Percentiles rank a stretch among this genome's conserved stretches.
phyloP scores from a whole-genome alignment of 2,888 invertebrate genomes.

The Drosophila putrida region DNA sequence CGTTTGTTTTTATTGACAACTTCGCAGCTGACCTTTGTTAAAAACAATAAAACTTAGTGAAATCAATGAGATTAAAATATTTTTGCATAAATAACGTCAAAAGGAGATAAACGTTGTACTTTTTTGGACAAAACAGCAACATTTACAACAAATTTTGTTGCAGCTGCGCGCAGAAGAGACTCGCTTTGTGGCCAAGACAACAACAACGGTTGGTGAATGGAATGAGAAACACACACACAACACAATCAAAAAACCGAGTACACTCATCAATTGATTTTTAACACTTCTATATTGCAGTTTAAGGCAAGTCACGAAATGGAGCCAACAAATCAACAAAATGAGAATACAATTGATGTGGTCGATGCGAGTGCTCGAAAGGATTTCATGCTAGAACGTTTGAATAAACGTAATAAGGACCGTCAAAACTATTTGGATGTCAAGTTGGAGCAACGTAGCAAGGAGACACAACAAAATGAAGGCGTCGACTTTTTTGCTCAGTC shows the following conservation, averaged over 20 bases:
- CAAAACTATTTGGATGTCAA: slow-evolving; percentile 84
- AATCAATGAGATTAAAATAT: not conserved
- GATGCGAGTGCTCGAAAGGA: slow-evolving; percentile 74
- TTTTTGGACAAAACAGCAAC: not conserved
- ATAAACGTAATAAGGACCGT: slow-evolving; percentile 85
- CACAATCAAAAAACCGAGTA: slow-evolving; percentile 7
- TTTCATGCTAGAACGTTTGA: slow-evolving; percentile 81
- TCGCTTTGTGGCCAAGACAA: slow-evolving; percentile 13
- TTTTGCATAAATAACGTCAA: slow-evolving; percentile 27
- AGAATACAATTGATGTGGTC: slow-evolving; percentile 44
- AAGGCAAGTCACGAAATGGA: slow-evolving; percentile 50
- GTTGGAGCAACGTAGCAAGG: slow-evolving; percentile 82
- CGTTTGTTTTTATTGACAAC: slow-evolving; percentile 39
- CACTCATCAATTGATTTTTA: slow-evolving; percentile 69
- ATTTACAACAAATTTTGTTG: slow-evolving; percentile 20
- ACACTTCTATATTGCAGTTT: slow-evolving; percentile 42
- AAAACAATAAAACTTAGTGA: not conserved
- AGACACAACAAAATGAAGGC: slow-evolving; percentile 82
- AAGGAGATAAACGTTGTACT: accelerated
- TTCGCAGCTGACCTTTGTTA: not conserved
- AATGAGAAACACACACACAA: slow-evolving; percentile 10
- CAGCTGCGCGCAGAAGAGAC: slow-evolving; percentile 61
- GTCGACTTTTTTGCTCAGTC: slow-evolving; percentile 90
- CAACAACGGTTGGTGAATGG: slow-evolving; percentile 15
- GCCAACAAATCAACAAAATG: slow-evolving; percentile 27